Evolutionary conservation across 2,113 vertebrate species (phyloP).

Genomic region (Motacilla tschutschensis): DNA sequence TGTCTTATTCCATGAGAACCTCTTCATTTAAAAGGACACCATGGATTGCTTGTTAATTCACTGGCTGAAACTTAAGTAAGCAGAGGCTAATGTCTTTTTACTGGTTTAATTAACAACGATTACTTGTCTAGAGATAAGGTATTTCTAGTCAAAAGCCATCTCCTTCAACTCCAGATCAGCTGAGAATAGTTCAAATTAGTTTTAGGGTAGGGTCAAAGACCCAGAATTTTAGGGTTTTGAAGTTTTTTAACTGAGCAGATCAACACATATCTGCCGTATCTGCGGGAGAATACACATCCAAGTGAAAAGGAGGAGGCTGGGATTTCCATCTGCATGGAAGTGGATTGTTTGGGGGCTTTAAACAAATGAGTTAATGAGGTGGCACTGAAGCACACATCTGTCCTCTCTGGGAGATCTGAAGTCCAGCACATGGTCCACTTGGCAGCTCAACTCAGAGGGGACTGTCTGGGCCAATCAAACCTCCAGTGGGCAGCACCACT

Average conservation of each 20-base stretch:
- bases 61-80: constrained; percentile 17
- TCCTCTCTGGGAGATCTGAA: background rate
- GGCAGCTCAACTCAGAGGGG: rapidly evolving
- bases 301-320: constrained; percentile 7
- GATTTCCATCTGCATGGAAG: constrained; percentile 41
- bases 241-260: constrained; percentile 18
- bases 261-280: background rate
- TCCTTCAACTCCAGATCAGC: constrained; percentile 36
- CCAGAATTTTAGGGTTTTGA: constrained; percentile 10
- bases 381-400: background rate
- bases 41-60: constrained; percentile 11
- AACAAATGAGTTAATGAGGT: constrained; percentile 55
- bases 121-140: constrained; percentile 41
- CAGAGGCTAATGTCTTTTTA: constrained; percentile 32
- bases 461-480: background rate
- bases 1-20: background rate
- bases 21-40: background rate
- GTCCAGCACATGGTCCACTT: background rate
- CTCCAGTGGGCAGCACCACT: background rate
- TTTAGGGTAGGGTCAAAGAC: constrained; percentile 48
- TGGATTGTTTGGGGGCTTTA: constrained; percentile 13
- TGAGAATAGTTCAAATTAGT: constrained; percentile 56
- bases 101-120: constrained; percentile 40
- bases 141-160: constrained; percentile 40
- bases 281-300: constrained; percentile 33